Evolutionary conservation across 1,140 invertebrate species (phyloP), one percentile per base, ranked within the genome.

Genomic region (Atta texana): DNA sequence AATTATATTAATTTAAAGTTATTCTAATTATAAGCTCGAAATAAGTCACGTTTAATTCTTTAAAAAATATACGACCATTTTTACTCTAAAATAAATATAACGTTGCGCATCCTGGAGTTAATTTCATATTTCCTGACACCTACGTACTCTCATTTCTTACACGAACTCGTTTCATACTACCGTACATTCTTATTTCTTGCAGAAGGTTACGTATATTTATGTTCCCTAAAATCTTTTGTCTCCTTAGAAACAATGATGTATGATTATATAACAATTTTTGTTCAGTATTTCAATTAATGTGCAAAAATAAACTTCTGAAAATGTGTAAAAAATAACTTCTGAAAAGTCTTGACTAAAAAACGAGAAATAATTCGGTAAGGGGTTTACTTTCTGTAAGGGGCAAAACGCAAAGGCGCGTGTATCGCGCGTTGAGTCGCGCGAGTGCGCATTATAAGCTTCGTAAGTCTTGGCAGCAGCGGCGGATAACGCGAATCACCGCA

Each of bases 401-500:
- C 53, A 64, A 44, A 63, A 75, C 31, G 6, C 10, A 8, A 68
- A 55, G 10, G 71, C 55, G 74, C n/a, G 39, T 28, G 55, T 39
- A 31, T 21, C 57, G 74, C n/a, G 74, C 76, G 44, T 16, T 16
- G 24, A 64, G 55, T 49, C 63, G 28, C 63, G 28, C 49, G 76
- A 21, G 28, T 49, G 16, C 76, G 68, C 78, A 84, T 90, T 84
- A 87, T 89, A 89, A 89, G 80, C 89, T 72, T 34, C 77, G 44
- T 66, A 51, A 87, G 89, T 88, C 89, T 87, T 72, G 14, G 14
- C 68, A 63, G 84, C 76, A 49, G 66, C 68, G 49, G 71, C 77
- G 77, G 85, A 89, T 89, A 89, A 87, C 88, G 89, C 89, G 85
- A 90, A 80, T 87, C 88, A 86, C 88, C 88, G 89, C 88, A 90